Base-by-base conservation (phyloP, 2,113 vertebrate species). In the Eulemur rufifrons region DNA sequence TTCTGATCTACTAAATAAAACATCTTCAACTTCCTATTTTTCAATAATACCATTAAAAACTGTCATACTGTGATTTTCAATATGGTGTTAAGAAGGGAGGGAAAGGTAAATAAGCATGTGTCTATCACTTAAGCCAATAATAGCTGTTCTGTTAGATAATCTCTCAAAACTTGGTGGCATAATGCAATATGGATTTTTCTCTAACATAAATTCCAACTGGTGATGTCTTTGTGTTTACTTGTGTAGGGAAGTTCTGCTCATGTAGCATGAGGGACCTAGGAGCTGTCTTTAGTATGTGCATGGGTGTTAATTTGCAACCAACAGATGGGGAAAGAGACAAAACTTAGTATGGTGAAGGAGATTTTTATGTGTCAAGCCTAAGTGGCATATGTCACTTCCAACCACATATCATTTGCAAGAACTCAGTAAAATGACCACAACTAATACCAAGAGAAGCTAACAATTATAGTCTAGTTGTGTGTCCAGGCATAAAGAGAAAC, bases 391-490 rank as follows among this genome's bases (percentile, higher is more conserved):
- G 39, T 37, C 56, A 81, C 39, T 89, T 95, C 20, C 11, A 95
- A 45, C 10, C n/a, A 71, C 50, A 29, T 76, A 50, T 86, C 63
- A 39, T 78, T 92, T 63, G 82, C 34, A 68, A 94, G 45, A 83
- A 92, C 12, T 87, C 56, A 95, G 52, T 78, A n/a, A 61, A 87
- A 76, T 9, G 27, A 25, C 59, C 84, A 71, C 20, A 45, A 78
- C 21, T 59, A 39, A 71, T 52, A 52, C 45, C 32, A 91, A 82
- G 71, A 82, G 23, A 85, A 10, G 6, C 61, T 68, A 82, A 25
- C 34, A 93, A 47, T 97, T 94, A 93, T 86, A 88, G 95, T 80
- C 73, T 84, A 80, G 20, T n/a, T 47, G 42, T 87, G 5, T 27
- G 78, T 85, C 73, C 77, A 71, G 23, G 52, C 37, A 52, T 39